Percentiles rank a stretch among this genome's conserved stretches.
Conservation (phyloP, 2,888 invertebrate genomes). For the Metellina segmentata region DNA sequence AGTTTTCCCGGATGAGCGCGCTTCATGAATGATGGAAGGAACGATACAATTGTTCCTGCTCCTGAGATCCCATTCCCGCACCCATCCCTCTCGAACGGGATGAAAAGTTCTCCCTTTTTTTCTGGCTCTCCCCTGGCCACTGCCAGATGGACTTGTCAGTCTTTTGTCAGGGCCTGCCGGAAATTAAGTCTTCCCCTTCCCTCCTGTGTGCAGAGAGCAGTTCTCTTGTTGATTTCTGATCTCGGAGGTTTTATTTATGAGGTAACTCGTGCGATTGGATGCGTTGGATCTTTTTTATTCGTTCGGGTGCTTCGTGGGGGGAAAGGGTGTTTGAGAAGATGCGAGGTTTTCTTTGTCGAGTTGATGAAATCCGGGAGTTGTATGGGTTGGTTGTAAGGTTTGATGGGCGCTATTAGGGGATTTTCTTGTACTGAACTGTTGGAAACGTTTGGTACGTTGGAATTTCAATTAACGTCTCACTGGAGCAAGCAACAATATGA, state of each 20-base stretch:
- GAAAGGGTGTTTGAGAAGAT: no score
- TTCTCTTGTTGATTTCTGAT: conserved; percentile 28
- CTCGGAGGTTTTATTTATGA: conserved; percentile 21
- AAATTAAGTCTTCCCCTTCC: conserved; percentile 20
- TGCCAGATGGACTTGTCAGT: conserved; percentile 32
- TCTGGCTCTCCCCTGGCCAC: background rate
- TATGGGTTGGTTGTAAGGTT: no score
- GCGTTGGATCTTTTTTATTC: no score
- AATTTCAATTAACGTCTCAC: no score
- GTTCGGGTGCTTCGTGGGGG: no score
- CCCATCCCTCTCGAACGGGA: background rate
- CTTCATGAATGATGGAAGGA: conserved; percentile 49
- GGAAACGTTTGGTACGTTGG: no score
- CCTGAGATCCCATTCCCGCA: background rate
- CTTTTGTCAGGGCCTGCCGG: conserved; percentile 23
- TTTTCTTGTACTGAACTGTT: no score
- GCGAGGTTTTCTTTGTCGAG: no score
- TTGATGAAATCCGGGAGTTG: no score
- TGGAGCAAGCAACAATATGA: no score
- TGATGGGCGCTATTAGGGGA: no score
- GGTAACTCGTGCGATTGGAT: no score
- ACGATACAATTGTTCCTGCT: conserved; percentile 18
- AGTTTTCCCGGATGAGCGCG: conserved; percentile 17
- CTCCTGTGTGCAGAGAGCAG: background rate
- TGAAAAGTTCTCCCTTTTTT: background rate